A percentile compares a stretch with the other conserved stretches of the same genome.
These are phyloP conservation scores for Lagopus leucura DNA, from an alignment of 2,113 vertebrate species.

Conservation along the genomic window DNA sequence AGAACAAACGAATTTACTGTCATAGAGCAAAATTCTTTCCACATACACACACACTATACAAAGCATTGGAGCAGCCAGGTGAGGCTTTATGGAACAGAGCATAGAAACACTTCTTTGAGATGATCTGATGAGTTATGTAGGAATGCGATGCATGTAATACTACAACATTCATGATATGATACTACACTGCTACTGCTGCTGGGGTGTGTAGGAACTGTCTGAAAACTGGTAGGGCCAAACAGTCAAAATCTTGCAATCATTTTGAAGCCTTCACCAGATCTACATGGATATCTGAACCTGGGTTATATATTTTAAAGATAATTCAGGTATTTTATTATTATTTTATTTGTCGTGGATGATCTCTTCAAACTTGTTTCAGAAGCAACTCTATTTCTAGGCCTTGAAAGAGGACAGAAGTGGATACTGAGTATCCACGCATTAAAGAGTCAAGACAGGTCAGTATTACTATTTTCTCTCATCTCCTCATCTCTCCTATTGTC, in stretches of 20 bases:
- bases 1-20: neutral
- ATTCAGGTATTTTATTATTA: accelerated
- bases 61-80: neutral
- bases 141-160: neutral
- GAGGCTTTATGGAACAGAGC: neutral
- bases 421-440: neutral
- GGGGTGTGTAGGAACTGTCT: accelerated
- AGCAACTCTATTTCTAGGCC: neutral
- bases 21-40: neutral
- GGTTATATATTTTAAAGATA: neutral
- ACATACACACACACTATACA: accelerated
- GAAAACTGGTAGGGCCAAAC: neutral
- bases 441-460: neutral
- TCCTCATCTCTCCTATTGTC: neutral
- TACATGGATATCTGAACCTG: neutral
- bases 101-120: neutral
- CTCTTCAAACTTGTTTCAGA: neutral
- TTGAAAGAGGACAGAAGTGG: neutral
- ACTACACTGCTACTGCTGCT: neutral
- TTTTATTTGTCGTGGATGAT: neutral
- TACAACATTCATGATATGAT: accelerated
- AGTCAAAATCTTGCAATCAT: neutral
- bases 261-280: neutral
- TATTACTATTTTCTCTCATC: neutral
- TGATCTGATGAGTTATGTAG: neutral